Evolutionary conservation across 1,140 invertebrate species (phyloP), one percentile per base, ranked within the genome.

Genomic region (Sitobion miscanthi): DNA sequence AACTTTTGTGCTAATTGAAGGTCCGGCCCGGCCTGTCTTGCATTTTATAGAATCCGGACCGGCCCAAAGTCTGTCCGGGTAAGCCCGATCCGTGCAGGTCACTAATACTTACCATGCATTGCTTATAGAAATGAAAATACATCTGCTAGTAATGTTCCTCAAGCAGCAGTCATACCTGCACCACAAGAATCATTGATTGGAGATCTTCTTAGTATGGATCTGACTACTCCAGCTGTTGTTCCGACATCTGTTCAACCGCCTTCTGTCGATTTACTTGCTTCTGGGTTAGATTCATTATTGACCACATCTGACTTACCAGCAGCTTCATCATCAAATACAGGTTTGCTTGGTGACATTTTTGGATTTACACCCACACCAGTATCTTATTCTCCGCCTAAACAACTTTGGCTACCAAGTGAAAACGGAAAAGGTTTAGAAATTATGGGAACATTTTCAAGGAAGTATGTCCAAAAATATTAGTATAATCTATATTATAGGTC

Each of bases 351-450:
- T 8, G 98, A 99, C 95, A 99, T 99, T 94, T 99, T 99, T 96
- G 98, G 98, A 82, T 96, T 98, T 62, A 96, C 95, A 25, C 95
- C 97, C 69, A 96, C 97, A 77, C 96, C 97, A 45, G 96, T 97
- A 0, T 95, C 96, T 69, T 98, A 97, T 95, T 96, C 97, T 83
- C 96, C 97, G 93, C 98, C 98, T 11, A 98, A 98, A 96, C 96
- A 97, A 94, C 97, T 98, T 89, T 99, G 99, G 99, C 95, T 99
- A 94, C 97, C 98, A 35, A 98, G 99, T 23, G 97, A 98, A 94
- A 98, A 99, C 95, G 99, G 98, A 87, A 99, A 99, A 96, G 99
- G 99, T n/a, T 96, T 99, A 93, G 99, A 99, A 96, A 97, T 99
- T 88, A 97, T 97, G 95, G 99, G 99, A 93, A 98, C 98, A n/a